Base-by-base conservation (phyloP, 2,797 vertebrate species). In the Zalophus californianus region DNA sequence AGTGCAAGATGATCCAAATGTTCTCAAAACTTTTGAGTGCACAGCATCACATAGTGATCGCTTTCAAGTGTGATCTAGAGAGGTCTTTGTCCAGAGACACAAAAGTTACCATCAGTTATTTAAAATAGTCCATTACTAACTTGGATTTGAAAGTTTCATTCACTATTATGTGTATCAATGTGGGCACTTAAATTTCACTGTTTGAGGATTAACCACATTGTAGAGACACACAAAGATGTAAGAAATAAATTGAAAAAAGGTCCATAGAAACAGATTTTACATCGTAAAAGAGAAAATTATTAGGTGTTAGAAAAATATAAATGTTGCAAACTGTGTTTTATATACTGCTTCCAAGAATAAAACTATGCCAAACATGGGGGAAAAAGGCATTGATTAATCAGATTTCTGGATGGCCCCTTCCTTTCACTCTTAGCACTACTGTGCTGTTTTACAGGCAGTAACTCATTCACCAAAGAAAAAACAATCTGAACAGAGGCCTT, bases 241-340 rank as follows among this genome's bases (percentile, higher is more conserved):
- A 64, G 93, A 95, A 95, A 97, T 91, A 98, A 98, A 97, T 96
- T 87, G 97, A 56, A 84, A 89, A 32, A 96, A 96, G 72, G 16
- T 44, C 8, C 27, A 82, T 88, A 84, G 89, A 94, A 97, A 98
- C 86, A 95, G 75, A 95, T 97, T 97, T 97, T 88, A 58, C 8
- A 9, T 96, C 95, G 90, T 2, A 0, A 78, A 92, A 94, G 80
- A 93, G 58, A 97, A 97, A 98, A 94, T 98, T 98, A 98, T 96
- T 98, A 98, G 97, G 97, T 98, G 98, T 96, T 97, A 98, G 35
- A 89, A 93, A 97, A 97, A 95, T 82, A 96, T 66, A 93, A 97
- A 92, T 87, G 58, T 97, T 97, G 95, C 97, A 98, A 98, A 94
- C 70, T 98, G 97, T 98, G 92, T 82, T 99, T 98, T 98, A 98